A percentile compares a stretch with the other conserved stretches of the same genome.
Evolutionary conservation across 2,888 invertebrate species (phyloP).

Genomic region (Coelinius sp.): DNA sequence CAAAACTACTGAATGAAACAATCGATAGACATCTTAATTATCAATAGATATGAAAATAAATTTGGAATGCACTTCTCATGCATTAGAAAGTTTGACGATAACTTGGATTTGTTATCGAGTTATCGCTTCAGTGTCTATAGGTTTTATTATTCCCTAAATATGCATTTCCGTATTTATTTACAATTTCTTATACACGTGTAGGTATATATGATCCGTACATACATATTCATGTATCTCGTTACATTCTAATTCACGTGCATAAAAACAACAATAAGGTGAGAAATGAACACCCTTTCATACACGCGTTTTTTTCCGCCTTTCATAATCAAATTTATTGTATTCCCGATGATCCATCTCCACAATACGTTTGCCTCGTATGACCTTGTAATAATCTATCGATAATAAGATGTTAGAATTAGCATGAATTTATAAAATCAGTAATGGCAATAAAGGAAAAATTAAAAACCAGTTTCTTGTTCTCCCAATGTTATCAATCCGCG

Average conservation of each 20-base stretch:
- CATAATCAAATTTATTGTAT: neutral
- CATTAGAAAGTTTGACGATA: no score
- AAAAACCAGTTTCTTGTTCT: neutral
- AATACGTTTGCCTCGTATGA: neutral
- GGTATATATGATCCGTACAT: neutral
- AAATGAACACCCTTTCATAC: neutral
- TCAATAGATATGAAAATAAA: no score
- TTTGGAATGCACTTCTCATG: no score
- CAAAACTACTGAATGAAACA: no score
- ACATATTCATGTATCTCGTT: neutral
- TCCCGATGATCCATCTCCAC: neutral
- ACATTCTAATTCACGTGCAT: neutral
- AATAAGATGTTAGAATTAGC: neutral
- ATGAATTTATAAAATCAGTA: neutral
- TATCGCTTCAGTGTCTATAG: no score
- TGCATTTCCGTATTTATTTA: no score
- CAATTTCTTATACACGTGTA: no score
- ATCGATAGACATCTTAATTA: no score
- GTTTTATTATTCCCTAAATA: neutral
- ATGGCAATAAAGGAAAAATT: neutral
- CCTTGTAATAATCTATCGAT: neutral
- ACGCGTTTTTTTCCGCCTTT: neutral
- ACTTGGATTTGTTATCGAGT: no score
- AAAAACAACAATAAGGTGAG: neutral
- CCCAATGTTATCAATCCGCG: neutral